Conservation (phyloP, 2,113 vertebrate species). For the Festucalex cinctus region DNA sequence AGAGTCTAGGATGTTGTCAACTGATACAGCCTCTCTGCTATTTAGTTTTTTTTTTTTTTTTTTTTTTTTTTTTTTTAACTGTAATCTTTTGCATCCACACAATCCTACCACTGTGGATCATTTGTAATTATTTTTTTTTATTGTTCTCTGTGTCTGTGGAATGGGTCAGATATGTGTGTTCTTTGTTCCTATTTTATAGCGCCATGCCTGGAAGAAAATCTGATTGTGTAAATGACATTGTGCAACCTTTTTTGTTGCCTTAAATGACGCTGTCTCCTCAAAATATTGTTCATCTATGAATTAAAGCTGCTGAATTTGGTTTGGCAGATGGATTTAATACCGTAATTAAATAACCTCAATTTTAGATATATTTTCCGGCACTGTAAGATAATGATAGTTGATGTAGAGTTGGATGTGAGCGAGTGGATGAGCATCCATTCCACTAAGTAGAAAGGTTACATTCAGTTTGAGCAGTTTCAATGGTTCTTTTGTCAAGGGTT, state of each 20-base stretch:
- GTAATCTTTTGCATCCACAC: not conserved
- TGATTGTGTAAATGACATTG: not conserved
- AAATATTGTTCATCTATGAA: no score
- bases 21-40: not conserved
- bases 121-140: not conserved
- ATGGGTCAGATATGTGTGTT: not conserved
- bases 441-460: no score
- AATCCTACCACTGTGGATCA: not conserved
- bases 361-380: no score
- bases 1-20: not conserved
- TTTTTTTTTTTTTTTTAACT: not conserved
- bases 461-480: not conserved
- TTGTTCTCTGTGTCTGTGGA: not conserved
- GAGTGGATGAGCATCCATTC: no score
- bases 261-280: no score
- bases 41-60: not conserved
- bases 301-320: not conserved
- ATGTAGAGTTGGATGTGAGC: no score
- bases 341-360: not conserved
- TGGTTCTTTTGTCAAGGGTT: not conserved
- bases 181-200: not conserved
- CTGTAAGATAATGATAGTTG: no score
- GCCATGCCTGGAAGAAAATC: not conserved
- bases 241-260: not conserved
- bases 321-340: not conserved